phyloP scores from a whole-genome alignment of 2,888 invertebrate genomes.

The Idaea aversata region DNA sequence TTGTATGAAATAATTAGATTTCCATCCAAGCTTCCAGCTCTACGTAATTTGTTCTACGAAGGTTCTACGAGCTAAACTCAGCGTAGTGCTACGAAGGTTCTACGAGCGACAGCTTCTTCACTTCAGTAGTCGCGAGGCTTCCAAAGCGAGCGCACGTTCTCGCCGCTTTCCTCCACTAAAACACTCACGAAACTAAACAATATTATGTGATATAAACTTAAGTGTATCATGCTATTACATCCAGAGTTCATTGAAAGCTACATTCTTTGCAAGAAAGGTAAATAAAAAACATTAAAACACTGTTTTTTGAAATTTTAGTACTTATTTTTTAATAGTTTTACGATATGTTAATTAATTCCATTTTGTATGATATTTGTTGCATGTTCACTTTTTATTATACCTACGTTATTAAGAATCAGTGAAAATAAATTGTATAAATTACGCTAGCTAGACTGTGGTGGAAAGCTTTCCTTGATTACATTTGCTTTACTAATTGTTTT shows the following conservation, averaged over 20 bases:
- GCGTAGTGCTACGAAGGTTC: slow-evolving; percentile 3
- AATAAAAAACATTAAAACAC: slow-evolving; percentile 3
- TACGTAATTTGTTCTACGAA: slow-evolving; percentile 20
- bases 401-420: no score
- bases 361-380: neutral
- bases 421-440: no score
- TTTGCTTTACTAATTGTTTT: no score
- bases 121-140: slow-evolving; percentile 43
- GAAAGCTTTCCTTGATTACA: no score
- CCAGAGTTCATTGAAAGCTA: slow-evolving; percentile 34
- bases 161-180: slow-evolving; percentile 14
- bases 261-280: slow-evolving; percentile 31
- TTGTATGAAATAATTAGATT: neutral
- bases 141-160: slow-evolving; percentile 29
- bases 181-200: slow-evolving; percentile 45
- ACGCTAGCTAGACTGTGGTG: no score
- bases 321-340: neutral
- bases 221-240: slow-evolving; percentile 34
- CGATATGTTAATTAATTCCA: neutral
- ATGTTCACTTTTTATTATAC: neutral
- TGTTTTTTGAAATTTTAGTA: neutral
- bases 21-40: neutral
- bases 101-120: slow-evolving; percentile 12
- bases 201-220: slow-evolving; percentile 44
- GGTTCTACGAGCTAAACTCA: slow-evolving; percentile 25